Evolutionary conservation across 1,140 invertebrate genomes (phyloP).

Genomic region (Asobara japonica): DNA sequence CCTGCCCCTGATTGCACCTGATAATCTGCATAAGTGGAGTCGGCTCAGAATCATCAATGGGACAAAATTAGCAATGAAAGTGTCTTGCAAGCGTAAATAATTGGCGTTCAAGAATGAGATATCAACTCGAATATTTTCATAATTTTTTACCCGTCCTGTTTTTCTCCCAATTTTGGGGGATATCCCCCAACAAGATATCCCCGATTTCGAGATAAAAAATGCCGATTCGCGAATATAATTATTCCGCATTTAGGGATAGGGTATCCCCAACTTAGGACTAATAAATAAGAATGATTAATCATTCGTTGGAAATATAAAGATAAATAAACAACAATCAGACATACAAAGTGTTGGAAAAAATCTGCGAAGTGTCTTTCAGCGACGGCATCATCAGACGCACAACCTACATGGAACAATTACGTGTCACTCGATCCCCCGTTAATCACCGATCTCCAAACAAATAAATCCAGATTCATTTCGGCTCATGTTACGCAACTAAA

Average conservation of each 20-base stretch:
- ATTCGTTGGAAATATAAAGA: background rate
- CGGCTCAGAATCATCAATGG: background rate
- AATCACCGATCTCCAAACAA: conserved; percentile 36
- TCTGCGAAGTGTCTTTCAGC: background rate
- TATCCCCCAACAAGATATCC: too few relatives aligned
- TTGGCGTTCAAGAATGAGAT: too few relatives aligned
- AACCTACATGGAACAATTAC: conserved; percentile 48
- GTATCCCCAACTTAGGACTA: too few relatives aligned
- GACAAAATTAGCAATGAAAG: background rate
- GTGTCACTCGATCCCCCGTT: conserved; percentile 41
- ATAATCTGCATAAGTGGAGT: conserved; percentile 4
- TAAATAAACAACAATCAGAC: background rate
- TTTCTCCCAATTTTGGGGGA: too few relatives aligned
- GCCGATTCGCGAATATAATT: too few relatives aligned
- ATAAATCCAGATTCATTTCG: background rate
- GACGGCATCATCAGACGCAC: conserved; percentile 24
- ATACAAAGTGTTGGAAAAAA: background rate
- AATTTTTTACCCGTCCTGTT: too few relatives aligned
- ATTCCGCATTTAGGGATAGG: too few relatives aligned
- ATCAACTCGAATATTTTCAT: too few relatives aligned
- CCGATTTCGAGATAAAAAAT: too few relatives aligned
- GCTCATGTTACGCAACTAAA: background rate
- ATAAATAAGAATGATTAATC: too few relatives aligned
- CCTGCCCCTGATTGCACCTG: conserved; percentile 9
- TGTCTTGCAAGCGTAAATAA: background rate